Conservation (phyloP, 2,888 invertebrate species). For the Chesias legatella region DNA sequence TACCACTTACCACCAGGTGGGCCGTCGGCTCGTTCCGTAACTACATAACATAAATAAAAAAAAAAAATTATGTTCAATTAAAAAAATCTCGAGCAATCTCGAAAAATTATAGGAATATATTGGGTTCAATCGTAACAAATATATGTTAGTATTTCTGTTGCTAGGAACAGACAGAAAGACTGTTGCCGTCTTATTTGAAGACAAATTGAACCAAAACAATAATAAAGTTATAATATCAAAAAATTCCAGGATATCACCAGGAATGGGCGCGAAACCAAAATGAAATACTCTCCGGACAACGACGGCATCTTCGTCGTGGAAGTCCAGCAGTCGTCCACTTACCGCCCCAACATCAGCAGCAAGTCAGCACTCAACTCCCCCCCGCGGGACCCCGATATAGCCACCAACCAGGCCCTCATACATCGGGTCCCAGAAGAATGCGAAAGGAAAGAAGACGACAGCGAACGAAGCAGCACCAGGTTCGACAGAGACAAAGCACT, state of each 20-base stretch:
- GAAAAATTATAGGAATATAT: too few species aligned
- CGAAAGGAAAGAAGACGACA: conserved; percentile 61
- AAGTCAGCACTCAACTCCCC: conserved; percentile 56
- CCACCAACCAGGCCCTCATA: conserved; percentile 72
- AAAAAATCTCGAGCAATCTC: too few species aligned
- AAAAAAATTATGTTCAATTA: too few species aligned
- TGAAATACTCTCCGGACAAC: conserved; percentile 86
- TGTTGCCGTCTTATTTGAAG: too few species aligned
- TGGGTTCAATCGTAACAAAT: too few species aligned
- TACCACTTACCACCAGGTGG: too few species aligned
- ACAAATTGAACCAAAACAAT: too few species aligned
- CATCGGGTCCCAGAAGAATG: conserved; percentile 67
- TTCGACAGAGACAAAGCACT: conserved; percentile 66
- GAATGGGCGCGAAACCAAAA: conserved; percentile 86
- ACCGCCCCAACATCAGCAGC: conserved; percentile 61
- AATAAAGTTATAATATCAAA: neutral
- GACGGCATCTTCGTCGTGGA: conserved; percentile 89
- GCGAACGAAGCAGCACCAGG: conserved; percentile 51
- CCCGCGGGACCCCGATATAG: conserved; percentile 64
- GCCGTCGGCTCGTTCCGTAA: too few species aligned
- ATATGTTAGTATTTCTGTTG: too few species aligned
- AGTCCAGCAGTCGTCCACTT: conserved; percentile 74
- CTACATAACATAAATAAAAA: too few species aligned
- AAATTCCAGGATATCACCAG: conserved; percentile 84
- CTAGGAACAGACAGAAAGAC: too few species aligned